phyloP scores from a whole-genome alignment of 2,888 invertebrate species.

The Apoderus coryli region DNA sequence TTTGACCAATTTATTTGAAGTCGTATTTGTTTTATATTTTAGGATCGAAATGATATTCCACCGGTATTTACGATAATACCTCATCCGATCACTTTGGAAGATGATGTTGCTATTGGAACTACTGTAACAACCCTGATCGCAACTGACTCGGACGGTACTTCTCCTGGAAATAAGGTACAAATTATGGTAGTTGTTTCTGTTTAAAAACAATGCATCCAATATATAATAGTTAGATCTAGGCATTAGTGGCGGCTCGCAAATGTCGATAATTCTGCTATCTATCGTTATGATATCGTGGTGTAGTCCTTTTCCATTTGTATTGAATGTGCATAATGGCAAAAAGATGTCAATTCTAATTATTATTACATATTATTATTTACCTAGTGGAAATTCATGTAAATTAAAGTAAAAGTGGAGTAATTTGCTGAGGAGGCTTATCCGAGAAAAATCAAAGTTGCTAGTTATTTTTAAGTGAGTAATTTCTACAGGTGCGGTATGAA shows the following conservation, averaged over 20 bases:
- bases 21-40: slow-evolving; percentile 16
- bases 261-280: no score
- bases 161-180: slow-evolving; percentile 63
- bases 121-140: slow-evolving; percentile 66
- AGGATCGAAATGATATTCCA: slow-evolving; percentile 80
- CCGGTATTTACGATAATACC: slow-evolving; percentile 75
- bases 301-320: no score
- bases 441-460: no score
- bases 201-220: background rate
- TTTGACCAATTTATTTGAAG: slow-evolving; percentile 1
- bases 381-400: no score
- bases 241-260: no score
- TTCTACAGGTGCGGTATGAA: slow-evolving; percentile 48
- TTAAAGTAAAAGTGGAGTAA: no score
- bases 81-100: slow-evolving; percentile 70
- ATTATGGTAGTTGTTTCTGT: background rate
- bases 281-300: no score
- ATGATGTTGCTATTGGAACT: slow-evolving; percentile 69
- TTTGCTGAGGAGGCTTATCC: no score
- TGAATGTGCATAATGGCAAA: background rate
- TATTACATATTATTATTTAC: no score
- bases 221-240: no score
- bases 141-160: slow-evolving; percentile 69
- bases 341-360: no score
- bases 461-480: no score